These are phyloP conservation scores for Drosophila kepulauana DNA, from an alignment of 1,140 invertebrate species.

Conservation along the genomic window DNA sequence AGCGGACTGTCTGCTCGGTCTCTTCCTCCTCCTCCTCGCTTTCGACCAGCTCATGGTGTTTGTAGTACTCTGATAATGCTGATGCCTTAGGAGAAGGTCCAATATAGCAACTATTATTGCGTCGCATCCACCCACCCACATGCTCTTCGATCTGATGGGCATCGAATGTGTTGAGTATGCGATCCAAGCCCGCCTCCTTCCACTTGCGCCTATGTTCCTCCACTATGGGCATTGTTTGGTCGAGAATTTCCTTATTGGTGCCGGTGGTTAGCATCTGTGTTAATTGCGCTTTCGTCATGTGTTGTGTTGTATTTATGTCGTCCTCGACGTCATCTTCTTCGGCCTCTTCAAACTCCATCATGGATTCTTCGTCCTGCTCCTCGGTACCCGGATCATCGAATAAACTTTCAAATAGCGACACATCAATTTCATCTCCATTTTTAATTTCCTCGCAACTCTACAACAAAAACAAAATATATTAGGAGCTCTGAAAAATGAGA, in stretches of 20 bases:
- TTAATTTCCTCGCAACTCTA: constrained; percentile 21
- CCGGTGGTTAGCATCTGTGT: constrained; percentile 48
- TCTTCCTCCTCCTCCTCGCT: constrained; percentile 24
- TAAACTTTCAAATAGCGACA: constrained; percentile 43
- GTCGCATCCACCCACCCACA: constrained; percentile 70
- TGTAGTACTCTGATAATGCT: background rate
- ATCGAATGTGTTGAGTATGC: constrained; percentile 74
- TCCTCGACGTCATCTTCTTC: constrained; percentile 28
- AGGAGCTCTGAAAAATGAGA: background rate
- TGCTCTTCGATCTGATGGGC: constrained; percentile 68
- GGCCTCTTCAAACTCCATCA: constrained; percentile 29
- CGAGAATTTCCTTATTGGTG: constrained; percentile 59
- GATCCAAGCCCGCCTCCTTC: constrained; percentile 67
- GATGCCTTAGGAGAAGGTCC: constrained; percentile 13
- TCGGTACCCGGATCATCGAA: background rate
- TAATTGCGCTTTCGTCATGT: constrained; percentile 50
- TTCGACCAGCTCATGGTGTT: background rate
- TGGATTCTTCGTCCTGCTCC: constrained; percentile 22
- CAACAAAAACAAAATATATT: background rate
- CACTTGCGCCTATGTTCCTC: constrained; percentile 73
- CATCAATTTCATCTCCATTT: constrained; percentile 26
- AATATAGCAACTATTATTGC: constrained; percentile 56
- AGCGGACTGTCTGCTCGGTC: constrained; percentile 68
- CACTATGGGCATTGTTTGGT: constrained; percentile 71
- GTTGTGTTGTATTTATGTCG: constrained; percentile 32